Conservation (phyloP, 2,888 invertebrate genomes). For the Nomada ruficornis region DNA sequence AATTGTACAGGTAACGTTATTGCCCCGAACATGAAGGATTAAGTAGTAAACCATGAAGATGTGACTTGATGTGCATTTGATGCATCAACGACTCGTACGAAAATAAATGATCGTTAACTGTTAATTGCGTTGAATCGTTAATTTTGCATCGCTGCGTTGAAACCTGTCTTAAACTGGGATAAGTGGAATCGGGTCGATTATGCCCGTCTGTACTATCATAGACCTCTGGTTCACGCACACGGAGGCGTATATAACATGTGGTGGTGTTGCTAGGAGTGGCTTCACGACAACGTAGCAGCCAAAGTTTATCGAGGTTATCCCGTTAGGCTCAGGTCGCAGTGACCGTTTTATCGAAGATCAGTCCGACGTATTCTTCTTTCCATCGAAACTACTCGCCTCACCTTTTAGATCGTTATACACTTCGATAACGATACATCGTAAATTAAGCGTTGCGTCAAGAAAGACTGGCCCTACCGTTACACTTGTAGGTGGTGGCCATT, state of each 20-base stretch:
- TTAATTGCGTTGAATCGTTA: neutral
- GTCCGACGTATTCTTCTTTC: slow-evolving; percentile 45
- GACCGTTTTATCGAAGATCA: slow-evolving; percentile 61
- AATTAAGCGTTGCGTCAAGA: slow-evolving; percentile 4
- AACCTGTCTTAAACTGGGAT: slow-evolving; percentile 36
- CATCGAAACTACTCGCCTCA: slow-evolving; percentile 38
- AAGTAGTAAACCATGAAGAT: neutral
- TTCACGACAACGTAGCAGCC: slow-evolving; percentile 43
- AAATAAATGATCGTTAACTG: neutral
- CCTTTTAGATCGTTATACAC: slow-evolving; percentile 41
- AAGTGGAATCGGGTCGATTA: slow-evolving; percentile 52
- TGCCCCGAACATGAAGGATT: neutral
- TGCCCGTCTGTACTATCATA: slow-evolving; percentile 14
- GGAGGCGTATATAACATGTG: slow-evolving; percentile 17
- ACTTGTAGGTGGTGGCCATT: neutral
- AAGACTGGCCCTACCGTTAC: neutral
- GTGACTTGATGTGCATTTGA: neutral
- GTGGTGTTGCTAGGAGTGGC: slow-evolving; percentile 67
- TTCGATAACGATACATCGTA: slow-evolving; percentile 31
- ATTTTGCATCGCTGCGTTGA: neutral
- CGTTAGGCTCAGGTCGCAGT: slow-evolving; percentile 63
- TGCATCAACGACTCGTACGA: neutral
- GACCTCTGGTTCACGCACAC: neutral
- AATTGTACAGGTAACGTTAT: neutral
- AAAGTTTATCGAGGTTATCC: slow-evolving; percentile 70